These are phyloP conservation scores for Aphidius gifuensis DNA, from an alignment of 1,140 invertebrate species.

Conservation along the genomic window DNA sequence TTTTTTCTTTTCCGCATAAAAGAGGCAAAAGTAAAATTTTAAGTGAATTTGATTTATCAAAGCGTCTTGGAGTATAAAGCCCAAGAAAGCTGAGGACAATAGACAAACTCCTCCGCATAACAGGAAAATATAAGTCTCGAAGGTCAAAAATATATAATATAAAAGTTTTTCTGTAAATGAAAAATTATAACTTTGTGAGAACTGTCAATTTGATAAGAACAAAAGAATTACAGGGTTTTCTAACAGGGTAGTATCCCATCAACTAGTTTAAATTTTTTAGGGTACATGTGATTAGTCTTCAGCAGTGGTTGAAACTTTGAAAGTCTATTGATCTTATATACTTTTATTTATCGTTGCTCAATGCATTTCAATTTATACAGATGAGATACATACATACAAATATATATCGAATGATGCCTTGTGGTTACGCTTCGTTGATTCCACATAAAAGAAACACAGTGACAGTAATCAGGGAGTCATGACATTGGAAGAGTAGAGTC, in stretches of 20 bases:
- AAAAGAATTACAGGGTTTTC: slow-evolving; percentile 50
- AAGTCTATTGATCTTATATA: background rate
- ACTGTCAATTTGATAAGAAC: slow-evolving; percentile 43
- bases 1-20: too few relatives aligned
- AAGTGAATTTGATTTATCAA: slow-evolving; percentile 1
- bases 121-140: slow-evolving; percentile 52
- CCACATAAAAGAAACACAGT: slow-evolving; percentile 52
- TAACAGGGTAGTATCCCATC: slow-evolving; percentile 46
- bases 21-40: too few relatives aligned
- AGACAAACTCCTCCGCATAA: slow-evolving; percentile 52
- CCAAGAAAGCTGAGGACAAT: slow-evolving; percentile 55
- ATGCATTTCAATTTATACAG: too few relatives aligned
- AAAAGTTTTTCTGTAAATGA: too few relatives aligned
- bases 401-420: too few relatives aligned
- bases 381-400: too few relatives aligned
- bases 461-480: slow-evolving; percentile 51
- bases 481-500: slow-evolving; percentile 29
- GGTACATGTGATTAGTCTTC: too few relatives aligned
- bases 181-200: background rate
- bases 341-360: background rate
- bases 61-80: slow-evolving; percentile 38
- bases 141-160: slow-evolving; percentile 6
- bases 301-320: too few relatives aligned
- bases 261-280: too few relatives aligned
- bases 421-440: slow-evolving; percentile 42